Evolutionary conservation across 2,113 vertebrate species (phyloP).

Genomic region (Patagioenas fasciata): DNA sequence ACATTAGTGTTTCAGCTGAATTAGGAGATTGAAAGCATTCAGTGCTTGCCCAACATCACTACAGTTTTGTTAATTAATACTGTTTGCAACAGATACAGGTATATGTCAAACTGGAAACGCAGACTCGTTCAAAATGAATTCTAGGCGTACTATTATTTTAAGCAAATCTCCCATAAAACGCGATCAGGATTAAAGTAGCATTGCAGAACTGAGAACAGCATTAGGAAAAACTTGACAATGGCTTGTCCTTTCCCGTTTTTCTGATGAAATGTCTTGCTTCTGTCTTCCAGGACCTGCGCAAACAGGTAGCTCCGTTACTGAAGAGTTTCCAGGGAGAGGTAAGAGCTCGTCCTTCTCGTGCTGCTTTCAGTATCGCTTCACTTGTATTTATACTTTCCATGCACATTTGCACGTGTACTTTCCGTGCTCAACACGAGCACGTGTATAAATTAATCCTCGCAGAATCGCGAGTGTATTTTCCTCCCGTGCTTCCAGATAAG

Average conservation of each 20-base stretch:
- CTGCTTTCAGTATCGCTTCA: neutral
- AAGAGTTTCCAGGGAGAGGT: slow-evolving; percentile 99
- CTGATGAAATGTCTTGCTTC: slow-evolving; percentile 26
- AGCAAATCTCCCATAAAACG: neutral
- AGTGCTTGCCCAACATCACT: neutral
- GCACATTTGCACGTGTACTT: too few species aligned
- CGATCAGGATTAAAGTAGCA: neutral
- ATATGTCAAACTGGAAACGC: neutral
- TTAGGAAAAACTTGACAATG: neutral
- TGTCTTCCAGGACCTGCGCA: slow-evolving; percentile 91
- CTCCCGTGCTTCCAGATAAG: too few species aligned
- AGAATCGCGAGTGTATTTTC: too few species aligned
- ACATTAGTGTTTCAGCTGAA: slow-evolving; percentile 42
- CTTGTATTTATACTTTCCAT: fast-evolving
- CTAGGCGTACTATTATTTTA: neutral
- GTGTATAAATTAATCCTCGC: too few species aligned
- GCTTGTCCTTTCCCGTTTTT: neutral
- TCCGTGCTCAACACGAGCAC: too few species aligned
- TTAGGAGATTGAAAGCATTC: neutral
- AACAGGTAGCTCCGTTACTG: slow-evolving; percentile 96
- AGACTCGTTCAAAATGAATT: neutral
- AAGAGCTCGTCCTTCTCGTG: slow-evolving; percentile 47
- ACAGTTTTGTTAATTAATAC: neutral
- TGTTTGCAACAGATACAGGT: neutral
- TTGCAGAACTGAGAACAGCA: neutral